Conservation (phyloP, 2,888 invertebrate species). For the Himalopsyche anomala region DNA sequence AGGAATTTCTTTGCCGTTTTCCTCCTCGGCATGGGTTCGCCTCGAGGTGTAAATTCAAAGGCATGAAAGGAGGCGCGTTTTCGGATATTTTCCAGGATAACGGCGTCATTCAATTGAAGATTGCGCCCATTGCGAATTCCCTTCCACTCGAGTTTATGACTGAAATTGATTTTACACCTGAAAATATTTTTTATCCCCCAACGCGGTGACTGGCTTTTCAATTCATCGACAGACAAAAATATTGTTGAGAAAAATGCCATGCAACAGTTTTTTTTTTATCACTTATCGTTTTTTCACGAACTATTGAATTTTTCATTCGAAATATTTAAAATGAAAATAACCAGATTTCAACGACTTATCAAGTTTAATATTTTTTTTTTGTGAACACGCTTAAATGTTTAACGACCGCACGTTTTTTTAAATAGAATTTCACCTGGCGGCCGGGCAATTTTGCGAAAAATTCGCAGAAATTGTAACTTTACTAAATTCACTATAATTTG, state of each 20-base stretch:
- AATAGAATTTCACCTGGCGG: too few species aligned
- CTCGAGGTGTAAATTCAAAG: background rate
- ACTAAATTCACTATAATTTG: too few species aligned
- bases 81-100: constrained; percentile 33
- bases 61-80: constrained; percentile 13
- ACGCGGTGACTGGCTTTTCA: background rate
- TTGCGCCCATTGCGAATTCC: constrained; percentile 12
- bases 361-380: too few species aligned
- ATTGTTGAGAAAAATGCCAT: background rate
- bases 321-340: too few species aligned
- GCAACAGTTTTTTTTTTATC: too few species aligned
- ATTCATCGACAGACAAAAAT: background rate
- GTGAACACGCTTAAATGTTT: too few species aligned
- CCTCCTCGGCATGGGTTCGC: background rate
- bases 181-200: background rate
- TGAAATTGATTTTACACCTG: constrained; percentile 36
- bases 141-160: constrained; percentile 26
- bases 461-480: too few species aligned
- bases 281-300: too few species aligned
- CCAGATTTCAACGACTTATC: too few species aligned
- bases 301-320: too few species aligned
- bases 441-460: too few species aligned
- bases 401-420: too few species aligned
- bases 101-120: constrained; percentile 38
- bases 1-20: constrained; percentile 27